These are phyloP conservation scores for Sussaba pulchella DNA, from an alignment of 2,888 invertebrate genomes.

Conservation along the genomic window DNA sequence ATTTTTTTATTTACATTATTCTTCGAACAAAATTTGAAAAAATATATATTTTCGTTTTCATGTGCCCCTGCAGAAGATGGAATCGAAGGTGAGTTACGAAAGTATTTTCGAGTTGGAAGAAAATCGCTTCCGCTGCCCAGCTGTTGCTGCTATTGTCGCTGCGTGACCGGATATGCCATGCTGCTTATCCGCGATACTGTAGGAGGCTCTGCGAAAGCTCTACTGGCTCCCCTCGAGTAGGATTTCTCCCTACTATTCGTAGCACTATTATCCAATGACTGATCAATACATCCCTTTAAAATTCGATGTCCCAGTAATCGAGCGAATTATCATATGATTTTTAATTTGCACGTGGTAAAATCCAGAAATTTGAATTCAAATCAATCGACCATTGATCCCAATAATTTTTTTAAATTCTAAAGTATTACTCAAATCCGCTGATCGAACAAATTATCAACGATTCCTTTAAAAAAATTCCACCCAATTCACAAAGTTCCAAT, in stretches of 20 bases:
- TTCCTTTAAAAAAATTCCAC: too few species aligned
- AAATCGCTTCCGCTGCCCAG: constrained; percentile 60
- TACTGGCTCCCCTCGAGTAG: not conserved
- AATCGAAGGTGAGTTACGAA: constrained; percentile 81
- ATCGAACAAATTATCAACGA: too few species aligned
- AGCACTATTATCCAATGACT: not conserved
- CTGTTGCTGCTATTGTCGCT: constrained; percentile 39
- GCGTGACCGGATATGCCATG: not conserved
- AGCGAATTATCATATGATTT: not conserved
- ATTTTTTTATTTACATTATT: not conserved
- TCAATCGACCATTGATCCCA: too few species aligned
- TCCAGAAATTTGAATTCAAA: not conserved
- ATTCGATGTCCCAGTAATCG: not conserved
- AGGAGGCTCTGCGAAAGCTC: not conserved
- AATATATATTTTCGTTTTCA: constrained; percentile 73
- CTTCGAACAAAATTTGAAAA: not conserved
- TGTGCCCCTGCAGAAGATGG: constrained; percentile 78
- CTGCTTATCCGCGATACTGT: not conserved
- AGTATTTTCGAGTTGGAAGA: constrained; percentile 39
- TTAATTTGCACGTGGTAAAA: too few species aligned
- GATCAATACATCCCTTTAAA: not conserved
- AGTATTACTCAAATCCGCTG: too few species aligned
- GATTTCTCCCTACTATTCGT: not conserved
- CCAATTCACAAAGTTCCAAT: too few species aligned
- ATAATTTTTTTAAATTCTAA: too few species aligned